phyloP scores from a whole-genome alignment of 2,888 invertebrate species.

The Phlogophora meticulosa region DNA sequence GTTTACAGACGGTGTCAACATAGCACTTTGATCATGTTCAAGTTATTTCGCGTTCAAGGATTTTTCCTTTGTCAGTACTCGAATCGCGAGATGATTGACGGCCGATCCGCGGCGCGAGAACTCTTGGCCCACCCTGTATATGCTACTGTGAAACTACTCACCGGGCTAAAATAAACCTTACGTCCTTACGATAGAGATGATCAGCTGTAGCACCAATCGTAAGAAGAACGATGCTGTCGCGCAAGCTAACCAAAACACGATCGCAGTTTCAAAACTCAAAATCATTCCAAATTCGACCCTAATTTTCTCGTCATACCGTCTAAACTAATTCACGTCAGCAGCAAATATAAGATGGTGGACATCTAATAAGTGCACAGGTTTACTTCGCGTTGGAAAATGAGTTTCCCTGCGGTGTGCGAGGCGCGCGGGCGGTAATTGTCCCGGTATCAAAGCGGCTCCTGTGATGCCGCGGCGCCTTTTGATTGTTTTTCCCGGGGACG shows the following conservation, averaged over 20 bases:
- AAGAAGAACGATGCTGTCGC: slow-evolving; percentile 53
- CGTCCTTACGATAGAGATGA: background rate
- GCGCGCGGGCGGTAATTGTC: slow-evolving; percentile 82
- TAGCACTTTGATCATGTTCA: slow-evolving; percentile 86
- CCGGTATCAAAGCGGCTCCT: slow-evolving; percentile 83
- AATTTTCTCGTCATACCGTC: background rate
- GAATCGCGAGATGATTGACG: slow-evolving; percentile 88
- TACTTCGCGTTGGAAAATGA: slow-evolving; percentile 89
- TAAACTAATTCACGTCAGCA: slow-evolving; percentile 4
- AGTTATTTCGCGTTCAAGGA: slow-evolving; percentile 84
- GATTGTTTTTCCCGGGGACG: slow-evolving; percentile 86
- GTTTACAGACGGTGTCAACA: slow-evolving; percentile 82
- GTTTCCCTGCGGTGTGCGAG: slow-evolving; percentile 81
- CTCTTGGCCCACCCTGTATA: slow-evolving; percentile 65
- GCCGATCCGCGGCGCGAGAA: slow-evolving; percentile 86
- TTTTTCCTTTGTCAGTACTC: slow-evolving; percentile 89
- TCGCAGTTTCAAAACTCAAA: slow-evolving; percentile 28
- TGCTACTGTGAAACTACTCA: slow-evolving; percentile 14
- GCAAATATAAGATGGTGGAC: slow-evolving; percentile 65
- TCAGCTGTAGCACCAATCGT: background rate
- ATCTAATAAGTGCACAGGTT: slow-evolving; percentile 87
- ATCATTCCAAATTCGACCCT: slow-evolving; percentile 62
- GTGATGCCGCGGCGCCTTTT: slow-evolving; percentile 87
- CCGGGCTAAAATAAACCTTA: slow-evolving; percentile 35
- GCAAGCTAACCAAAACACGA: slow-evolving; percentile 57